Base-by-base conservation (phyloP, 2,113 vertebrate genomes). In the Muscicapa adusta region DNA sequence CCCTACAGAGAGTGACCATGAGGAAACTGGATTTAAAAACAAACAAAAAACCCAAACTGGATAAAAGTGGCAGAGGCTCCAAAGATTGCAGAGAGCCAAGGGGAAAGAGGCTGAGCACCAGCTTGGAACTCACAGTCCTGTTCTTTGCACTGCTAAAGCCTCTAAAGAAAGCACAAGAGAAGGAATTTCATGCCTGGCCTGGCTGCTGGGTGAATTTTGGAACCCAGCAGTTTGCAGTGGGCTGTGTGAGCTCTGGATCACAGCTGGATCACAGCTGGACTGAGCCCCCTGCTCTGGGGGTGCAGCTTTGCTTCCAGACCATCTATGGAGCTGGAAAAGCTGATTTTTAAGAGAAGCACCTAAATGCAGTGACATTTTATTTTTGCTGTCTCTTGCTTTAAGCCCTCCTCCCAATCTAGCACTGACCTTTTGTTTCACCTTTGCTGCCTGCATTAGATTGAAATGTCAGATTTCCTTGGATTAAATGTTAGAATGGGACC, bases 101-200 rank as follows among this genome's bases (percentile, higher is more conserved):
- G 60, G 24, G 56, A 17, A 24, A 40, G 48, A 19, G 34, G 54
- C 33, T 18, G 38, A 24, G 33, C 0, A 0, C 20, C 24, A 1
- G 10, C 28, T 22, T 33, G 31, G 31, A 11, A 22, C 10, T 45
- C 43, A 45, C 43, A 45, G 20, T 47, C 3, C 8, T 36, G 42
- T 8, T 53, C 38, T 42, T 24, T 71, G 73, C 25, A 5, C 36
- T 43, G 1, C 19, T 18, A 13, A 48, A 45, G 3, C 24, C n/a
- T 63, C 14, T 34, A 5, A 63, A 10, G 22, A 56, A 38, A 62
- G n/a, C 8, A 34, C 34, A 20, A 22, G 47, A 10, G 10, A 38
- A 38, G 38, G 38, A 10, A 29, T n/a, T 63, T 61, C 19, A 7
- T 14, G 47, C 8, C 28, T 18, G 10, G 15, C 13, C 0, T 1